Percentiles rank a stretch among this genome's conserved stretches.
Conservation (phyloP, 2,113 vertebrate genomes). For the Actinemys pallida region DNA sequence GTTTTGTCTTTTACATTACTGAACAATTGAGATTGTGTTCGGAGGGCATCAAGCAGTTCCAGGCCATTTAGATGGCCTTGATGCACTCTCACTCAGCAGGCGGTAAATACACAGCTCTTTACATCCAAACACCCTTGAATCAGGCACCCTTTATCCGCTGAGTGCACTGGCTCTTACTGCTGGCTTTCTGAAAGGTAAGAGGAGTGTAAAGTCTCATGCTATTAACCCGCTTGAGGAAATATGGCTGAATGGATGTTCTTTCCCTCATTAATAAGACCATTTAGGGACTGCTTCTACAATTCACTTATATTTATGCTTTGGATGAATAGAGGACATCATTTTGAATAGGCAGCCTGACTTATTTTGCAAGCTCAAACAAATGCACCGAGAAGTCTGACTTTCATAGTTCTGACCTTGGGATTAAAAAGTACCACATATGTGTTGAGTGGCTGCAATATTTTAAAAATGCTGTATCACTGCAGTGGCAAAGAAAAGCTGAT, state of each 20-base stretch:
- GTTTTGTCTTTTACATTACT: conserved; percentile 20
- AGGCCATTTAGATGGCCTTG: not conserved
- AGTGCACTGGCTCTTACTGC: not conserved
- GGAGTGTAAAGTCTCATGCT: not conserved
- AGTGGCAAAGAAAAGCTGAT: not conserved
- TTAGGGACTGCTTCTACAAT: not conserved
- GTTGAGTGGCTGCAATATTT: not conserved
- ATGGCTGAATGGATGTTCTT: not conserved
- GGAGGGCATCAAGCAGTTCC: conserved; percentile 24
- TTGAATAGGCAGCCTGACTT: not conserved
- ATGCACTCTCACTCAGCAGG: not conserved
- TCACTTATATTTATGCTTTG: not conserved
- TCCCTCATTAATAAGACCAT: not conserved
- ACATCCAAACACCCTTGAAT: conserved; percentile 8
- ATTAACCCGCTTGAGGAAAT: not conserved
- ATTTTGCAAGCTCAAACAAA: rapidly evolving
- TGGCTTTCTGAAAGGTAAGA: not conserved
- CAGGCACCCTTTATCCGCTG: not conserved
- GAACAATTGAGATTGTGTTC: not conserved
- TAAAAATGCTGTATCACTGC: rapidly evolving
- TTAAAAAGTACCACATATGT: not conserved
- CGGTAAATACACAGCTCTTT: not conserved
- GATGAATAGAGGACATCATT: not conserved
- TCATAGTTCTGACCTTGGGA: not conserved
- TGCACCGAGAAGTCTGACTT: not conserved